Evolutionary conservation across 2,888 invertebrate genomes (phyloP), one percentile per base, ranked within the genome.

Genomic region (Agriopis marginaria): DNA sequence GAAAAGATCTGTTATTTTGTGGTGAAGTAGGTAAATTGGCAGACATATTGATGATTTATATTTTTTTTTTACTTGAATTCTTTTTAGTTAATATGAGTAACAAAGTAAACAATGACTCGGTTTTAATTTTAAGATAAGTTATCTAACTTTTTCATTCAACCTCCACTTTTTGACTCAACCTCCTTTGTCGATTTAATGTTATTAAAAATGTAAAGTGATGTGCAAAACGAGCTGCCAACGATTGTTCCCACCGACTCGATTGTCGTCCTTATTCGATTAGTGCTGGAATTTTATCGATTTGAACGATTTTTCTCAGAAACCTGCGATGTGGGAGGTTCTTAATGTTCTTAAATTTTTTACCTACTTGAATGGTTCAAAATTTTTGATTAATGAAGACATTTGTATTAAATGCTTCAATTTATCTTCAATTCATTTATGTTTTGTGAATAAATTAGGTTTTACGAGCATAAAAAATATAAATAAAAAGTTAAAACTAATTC

Each of bases 301-400:
- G 87, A 86, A 77, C 75, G 78, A 86, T 84, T 90, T 92, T 92
- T 92, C 91, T 85, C 72, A 87, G 92, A 92, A 90, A 86, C 77
- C 79, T 74, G 73, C 92, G 84, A 86, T 89, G 90, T 91, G 93
- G 92, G 90, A 86, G 92, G 88, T 86, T 90, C 17, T 53, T 77
- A 68, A 32, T 54, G 49, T 78, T 83, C 87, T 88, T 91, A 10
- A 59, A 56, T n/a, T 69, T 69, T 65, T 91, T 87, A 77, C 32
- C 5, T 32, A 32, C 32, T 73, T 76, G 75, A 76, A 83, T 82
- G 81, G 79, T 81, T 77, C 76, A 75, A 76, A 75, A 74, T 77
- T n/a, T 80, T 85, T 84, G 81, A 80, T 82, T 89, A 91, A 93
- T 92, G 88, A 90, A 91, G 91, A 89, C 89, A 87, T 91, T 89